Percentiles rank a stretch among this genome's conserved stretches.
Evolutionary conservation across 2,797 vertebrate genomes (phyloP).

Genomic region (Cryptoblepharus egeriae): DNA sequence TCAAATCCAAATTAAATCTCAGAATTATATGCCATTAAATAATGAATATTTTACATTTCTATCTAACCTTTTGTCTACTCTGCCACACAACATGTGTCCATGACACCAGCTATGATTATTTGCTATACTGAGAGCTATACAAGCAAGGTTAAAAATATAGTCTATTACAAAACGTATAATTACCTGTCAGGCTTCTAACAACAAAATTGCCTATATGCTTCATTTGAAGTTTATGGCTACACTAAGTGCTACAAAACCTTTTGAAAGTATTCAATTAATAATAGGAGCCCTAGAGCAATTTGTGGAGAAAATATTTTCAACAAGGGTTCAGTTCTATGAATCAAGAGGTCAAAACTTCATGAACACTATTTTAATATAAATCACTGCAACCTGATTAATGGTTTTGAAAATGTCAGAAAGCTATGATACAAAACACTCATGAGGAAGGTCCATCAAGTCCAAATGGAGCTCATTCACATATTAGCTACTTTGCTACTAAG

Average conservation of each 20-base stretch:
- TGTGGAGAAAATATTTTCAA: background rate
- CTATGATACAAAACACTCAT: background rate
- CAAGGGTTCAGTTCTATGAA: conserved; percentile 10
- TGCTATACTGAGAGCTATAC: background rate
- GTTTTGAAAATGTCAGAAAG: background rate
- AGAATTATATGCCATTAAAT: background rate
- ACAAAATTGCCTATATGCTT: conserved; percentile 23
- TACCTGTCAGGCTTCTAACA: conserved; percentile 41
- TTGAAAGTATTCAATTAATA: conserved; percentile 1
- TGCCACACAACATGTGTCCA: background rate
- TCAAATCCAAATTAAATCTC: background rate
- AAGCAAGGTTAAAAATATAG: conserved; percentile 14
- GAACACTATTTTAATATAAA: conserved; percentile 6
- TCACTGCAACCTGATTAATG: background rate
- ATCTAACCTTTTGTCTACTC: background rate
- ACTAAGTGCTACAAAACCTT: conserved; percentile 14
- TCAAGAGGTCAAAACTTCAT: background rate
- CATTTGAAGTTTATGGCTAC: conserved; percentile 26
- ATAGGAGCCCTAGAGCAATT: background rate
- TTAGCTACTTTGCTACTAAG: background rate
- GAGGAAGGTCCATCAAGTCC: background rate
- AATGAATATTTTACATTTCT: background rate
- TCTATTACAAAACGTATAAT: conserved; percentile 27
- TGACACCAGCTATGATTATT: background rate
- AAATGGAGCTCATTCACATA: background rate